Evolutionary conservation across 2,113 vertebrate species (phyloP).

Genomic region (Mormyrus lacerda): DNA sequence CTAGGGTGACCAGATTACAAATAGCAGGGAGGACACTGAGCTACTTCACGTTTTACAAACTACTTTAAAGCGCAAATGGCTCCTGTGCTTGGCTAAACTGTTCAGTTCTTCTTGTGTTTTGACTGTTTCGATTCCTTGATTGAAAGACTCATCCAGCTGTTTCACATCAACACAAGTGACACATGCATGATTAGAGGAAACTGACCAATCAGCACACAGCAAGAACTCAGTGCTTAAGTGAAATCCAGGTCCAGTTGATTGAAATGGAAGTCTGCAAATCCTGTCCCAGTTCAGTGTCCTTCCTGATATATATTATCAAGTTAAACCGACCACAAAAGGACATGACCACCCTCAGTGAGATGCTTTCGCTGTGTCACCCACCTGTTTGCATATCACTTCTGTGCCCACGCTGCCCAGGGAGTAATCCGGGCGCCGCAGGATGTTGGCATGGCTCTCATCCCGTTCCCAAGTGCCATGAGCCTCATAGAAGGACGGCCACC

Average conservation of each 20-base stretch:
- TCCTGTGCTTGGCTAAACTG: not conserved
- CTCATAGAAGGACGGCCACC: conserved; percentile 80
- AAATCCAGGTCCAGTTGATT: not conserved
- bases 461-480: conserved; percentile 65
- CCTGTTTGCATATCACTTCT: conserved; percentile 85
- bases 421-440: conserved; percentile 66
- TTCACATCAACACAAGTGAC: not conserved
- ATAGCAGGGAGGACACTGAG: not conserved
- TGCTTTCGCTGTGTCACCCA: conserved; percentile 28
- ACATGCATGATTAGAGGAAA: not conserved
- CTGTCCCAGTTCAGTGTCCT: not conserved
- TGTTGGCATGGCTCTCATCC: conserved; percentile 69
- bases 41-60: not conserved
- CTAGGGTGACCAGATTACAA: not conserved
- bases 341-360: not conserved
- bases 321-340: not conserved
- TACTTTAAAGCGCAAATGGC: not conserved
- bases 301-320: not conserved
- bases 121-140: not conserved
- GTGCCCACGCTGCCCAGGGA: conserved; percentile 60
- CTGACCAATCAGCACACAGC: not conserved
- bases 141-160: not conserved
- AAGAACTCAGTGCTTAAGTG: not conserved
- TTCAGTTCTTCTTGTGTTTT: not conserved
- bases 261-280: not conserved